Conservation (phyloP, 2,888 invertebrate species). For the Philonicus albiceps region DNA sequence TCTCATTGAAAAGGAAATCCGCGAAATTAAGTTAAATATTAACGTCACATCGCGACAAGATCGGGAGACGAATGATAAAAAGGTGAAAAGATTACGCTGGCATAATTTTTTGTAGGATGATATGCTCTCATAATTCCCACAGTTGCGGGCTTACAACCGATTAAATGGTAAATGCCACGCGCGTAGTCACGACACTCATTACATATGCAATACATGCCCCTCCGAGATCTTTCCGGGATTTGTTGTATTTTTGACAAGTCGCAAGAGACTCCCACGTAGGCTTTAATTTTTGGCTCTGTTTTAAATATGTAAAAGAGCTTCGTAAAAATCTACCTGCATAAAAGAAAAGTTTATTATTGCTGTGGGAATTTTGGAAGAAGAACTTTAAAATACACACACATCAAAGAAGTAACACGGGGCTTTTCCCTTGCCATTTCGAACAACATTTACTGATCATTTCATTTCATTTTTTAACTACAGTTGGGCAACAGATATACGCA, state of each 20-base stretch:
- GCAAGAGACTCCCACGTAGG: not conserved
- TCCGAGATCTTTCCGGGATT: not conserved
- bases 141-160: not conserved
- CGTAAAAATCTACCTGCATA: not conserved
- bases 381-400: no score
- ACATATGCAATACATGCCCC: not conserved
- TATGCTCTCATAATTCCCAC: not conserved
- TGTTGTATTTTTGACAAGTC: not conserved
- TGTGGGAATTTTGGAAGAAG: no score
- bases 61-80: not conserved
- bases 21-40: not conserved
- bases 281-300: not conserved
- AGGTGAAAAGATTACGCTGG: not conserved
- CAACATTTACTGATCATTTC: no score
- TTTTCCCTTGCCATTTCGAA: no score
- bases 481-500: no score
- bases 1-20: not conserved
- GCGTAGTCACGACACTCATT: not conserved
- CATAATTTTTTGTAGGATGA: not conserved
- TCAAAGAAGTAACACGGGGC: no score
- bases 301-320: not conserved
- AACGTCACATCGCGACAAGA: not conserved
- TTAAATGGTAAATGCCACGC: not conserved
- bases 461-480: no score
- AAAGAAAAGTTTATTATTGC: not conserved